Evolutionary conservation across 2,888 invertebrate species (phyloP).

Genomic region (Cepaea hortensis): DNA sequence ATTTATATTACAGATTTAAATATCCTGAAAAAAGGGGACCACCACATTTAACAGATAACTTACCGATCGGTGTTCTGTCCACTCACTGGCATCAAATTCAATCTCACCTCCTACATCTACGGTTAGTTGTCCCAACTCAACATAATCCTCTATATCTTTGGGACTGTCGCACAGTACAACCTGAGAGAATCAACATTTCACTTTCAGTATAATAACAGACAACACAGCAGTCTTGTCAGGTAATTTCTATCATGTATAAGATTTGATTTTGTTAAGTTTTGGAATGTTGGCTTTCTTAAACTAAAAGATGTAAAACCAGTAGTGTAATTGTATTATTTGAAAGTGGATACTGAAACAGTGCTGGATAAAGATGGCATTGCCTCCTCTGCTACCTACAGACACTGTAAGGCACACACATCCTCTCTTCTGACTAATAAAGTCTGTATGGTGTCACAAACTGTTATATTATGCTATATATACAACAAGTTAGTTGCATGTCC

Average conservation of each 20-base stretch:
- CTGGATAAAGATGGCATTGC: too few relatives aligned
- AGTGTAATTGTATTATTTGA: too few relatives aligned
- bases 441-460: too few relatives aligned
- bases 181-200: conserved; percentile 69
- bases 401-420: too few relatives aligned
- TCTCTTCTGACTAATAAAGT: too few relatives aligned
- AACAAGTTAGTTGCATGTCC: too few relatives aligned
- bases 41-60: conserved; percentile 73
- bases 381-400: too few relatives aligned
- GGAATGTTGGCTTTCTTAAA: too few relatives aligned
- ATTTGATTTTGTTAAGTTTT: neutral
- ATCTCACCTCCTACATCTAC: conserved; percentile 91
- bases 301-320: too few relatives aligned
- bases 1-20: neutral
- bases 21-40: neutral
- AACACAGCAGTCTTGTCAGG: too few relatives aligned
- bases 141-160: conserved; percentile 89
- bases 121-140: conserved; percentile 90
- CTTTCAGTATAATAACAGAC: neutral
- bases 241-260: neutral
- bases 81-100: conserved; percentile 93
- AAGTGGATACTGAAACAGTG: too few relatives aligned
- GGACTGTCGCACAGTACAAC: conserved; percentile 88
- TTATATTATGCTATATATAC: too few relatives aligned
- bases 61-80: conserved; percentile 97